Evolutionary conservation across 2,113 vertebrate species (phyloP).

Genomic region (Ictalurus punctatus): DNA sequence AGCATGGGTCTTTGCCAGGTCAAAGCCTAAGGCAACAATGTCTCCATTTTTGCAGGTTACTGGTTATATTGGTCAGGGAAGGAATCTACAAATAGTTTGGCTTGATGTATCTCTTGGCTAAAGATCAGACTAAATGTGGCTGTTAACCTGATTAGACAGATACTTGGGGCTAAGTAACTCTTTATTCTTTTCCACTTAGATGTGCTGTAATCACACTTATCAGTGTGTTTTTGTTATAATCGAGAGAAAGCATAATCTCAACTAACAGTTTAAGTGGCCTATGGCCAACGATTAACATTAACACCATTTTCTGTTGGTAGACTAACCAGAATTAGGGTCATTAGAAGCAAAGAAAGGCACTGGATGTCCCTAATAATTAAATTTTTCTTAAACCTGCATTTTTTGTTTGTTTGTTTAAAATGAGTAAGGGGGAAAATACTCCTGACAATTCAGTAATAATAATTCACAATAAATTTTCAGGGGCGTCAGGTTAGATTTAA

Average conservation of each 20-base stretch:
- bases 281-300: conserved; percentile 18
- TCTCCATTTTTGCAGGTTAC: background rate
- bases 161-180: conserved; percentile 39
- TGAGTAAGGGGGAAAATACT: background rate
- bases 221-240: conserved; percentile 42
- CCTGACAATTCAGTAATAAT: background rate
- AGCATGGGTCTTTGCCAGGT: background rate
- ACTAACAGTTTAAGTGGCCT: conserved; percentile 26
- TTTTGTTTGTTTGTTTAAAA: background rate
- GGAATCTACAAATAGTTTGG: conserved; percentile 34
- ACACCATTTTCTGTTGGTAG: background rate
- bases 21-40: background rate
- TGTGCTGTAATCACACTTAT: conserved; percentile 50
- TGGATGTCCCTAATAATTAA: background rate
- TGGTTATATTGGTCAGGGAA: conserved; percentile 10
- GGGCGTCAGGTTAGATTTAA: background rate
- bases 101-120: conserved; percentile 64
- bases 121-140: conserved; percentile 55
- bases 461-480: background rate
- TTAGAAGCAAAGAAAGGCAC: background rate
- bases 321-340: background rate
- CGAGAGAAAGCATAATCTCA: conserved; percentile 23
- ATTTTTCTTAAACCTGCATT: background rate
- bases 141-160: conserved; percentile 40
- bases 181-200: conserved; percentile 36